Base-by-base conservation (phyloP, 2,113 vertebrate genomes). In the Anhinga rufa region DNA sequence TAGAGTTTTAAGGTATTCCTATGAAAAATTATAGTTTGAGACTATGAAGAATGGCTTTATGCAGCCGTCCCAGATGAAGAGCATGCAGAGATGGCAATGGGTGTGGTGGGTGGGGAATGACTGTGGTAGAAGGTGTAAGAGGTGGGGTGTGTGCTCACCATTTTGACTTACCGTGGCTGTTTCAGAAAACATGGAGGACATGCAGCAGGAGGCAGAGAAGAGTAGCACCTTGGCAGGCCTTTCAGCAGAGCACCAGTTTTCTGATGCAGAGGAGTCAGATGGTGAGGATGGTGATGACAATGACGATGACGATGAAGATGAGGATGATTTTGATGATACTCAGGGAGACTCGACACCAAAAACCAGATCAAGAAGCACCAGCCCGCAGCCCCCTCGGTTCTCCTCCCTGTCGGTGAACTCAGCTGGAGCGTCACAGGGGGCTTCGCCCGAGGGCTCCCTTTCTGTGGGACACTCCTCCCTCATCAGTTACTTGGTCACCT, bases 331-430 rank as follows among this genome's bases (percentile, higher is more conserved):
- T 86, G 99, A 99, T n/a, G 99, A 99, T 88, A 98, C 98, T 84
- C 99, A 99, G 86, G 99, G 99, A 88, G 99, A 99, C 97, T 98
- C 98, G 48, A 99, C 99, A 72, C 99, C 99, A 60, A 99, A 99
- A 98, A 99, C 99, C 15, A 98, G 98, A 65, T 99, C 99, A n/a
- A 98, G 99, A 97, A 99, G 99, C 97, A 99, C 99, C 96, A 99
- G 99, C 96, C 99, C 99, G 0, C 99, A 99, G 97, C 99, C 99
- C 4, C 99, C 98, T 65, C 90, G 97, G 76, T 98, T 99, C 92
- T 99, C 99, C n/a, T 98, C 98, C 15, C 91, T 99, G 87, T 98
- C 99, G 1, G 98, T 99, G 96, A 99, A 97, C 9, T 98, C 98
- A 0, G 97, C 98, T 90, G 94, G 98, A 2, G 93, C 97, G 3